Evolutionary conservation across 1,140 invertebrate species (phyloP).

Genomic region (Drosophila ercepeae): DNA sequence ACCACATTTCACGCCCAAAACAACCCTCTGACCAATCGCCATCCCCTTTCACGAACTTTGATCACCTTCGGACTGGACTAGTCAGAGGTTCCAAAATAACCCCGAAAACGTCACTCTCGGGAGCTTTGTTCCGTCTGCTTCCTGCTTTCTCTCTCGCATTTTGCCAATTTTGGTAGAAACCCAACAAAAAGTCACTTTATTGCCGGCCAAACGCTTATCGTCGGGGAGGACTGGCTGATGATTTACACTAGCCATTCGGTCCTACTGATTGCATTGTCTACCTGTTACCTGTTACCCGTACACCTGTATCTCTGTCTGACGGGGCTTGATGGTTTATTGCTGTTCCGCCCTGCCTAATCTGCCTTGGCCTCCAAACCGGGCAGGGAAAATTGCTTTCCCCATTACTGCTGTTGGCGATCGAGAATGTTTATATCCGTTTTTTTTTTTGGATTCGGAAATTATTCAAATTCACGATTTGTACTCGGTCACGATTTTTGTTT

Average conservation of each 20-base stretch:
- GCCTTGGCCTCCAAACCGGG: constrained; percentile 26
- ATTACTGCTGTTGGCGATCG: constrained; percentile 4
- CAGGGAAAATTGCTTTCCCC: constrained; percentile 41
- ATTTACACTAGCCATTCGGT: constrained; percentile 21
- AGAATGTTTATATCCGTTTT: constrained; percentile 47
- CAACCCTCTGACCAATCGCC: background rate
- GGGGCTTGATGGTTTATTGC: constrained; percentile 17
- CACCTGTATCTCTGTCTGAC: constrained; percentile 11
- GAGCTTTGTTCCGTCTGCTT: constrained; percentile 23
- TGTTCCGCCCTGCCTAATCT: constrained; percentile 11
- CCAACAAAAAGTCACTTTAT: constrained; percentile 35
- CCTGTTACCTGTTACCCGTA: constrained; percentile 16
- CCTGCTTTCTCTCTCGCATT: constrained; percentile 37
- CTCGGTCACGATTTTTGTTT: constrained; percentile 57
- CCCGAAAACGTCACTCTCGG: constrained; percentile 50
- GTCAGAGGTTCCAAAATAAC: constrained; percentile 51
- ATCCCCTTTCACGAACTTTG: constrained; percentile 44
- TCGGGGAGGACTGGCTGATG: constrained; percentile 9
- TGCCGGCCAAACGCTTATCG: constrained; percentile 54
- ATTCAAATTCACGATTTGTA: constrained; percentile 43
- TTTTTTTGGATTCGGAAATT: constrained; percentile 11
- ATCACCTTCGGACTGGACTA: constrained; percentile 2
- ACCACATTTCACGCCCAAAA: constrained; percentile 39
- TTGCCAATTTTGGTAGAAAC: background rate
- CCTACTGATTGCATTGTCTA: constrained; percentile 34